Evolutionary conservation across 2,888 invertebrate species (phyloP).

Genomic region (Drosophila nigricruria): DNA sequence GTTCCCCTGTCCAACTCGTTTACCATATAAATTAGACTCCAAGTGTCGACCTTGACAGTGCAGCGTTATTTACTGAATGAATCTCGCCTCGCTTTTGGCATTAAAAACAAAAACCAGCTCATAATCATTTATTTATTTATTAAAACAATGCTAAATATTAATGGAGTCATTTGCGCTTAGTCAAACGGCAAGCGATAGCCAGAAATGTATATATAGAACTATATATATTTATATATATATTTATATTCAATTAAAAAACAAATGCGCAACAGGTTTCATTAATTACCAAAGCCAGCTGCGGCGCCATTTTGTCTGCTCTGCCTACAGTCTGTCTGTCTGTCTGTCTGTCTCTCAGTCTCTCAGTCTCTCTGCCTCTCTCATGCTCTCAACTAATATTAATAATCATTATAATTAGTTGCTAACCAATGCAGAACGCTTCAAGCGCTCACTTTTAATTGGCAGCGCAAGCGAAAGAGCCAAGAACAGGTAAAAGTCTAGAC

Average conservation of each 20-base stretch:
- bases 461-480: slow-evolving; percentile 9
- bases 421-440: slow-evolving; percentile 53
- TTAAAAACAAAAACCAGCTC: slow-evolving; percentile 30
- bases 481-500: background rate
- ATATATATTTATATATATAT: background rate
- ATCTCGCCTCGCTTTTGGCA: slow-evolving; percentile 26
- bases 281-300: slow-evolving; percentile 43
- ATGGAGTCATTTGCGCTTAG: slow-evolving; percentile 44
- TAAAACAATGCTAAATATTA: slow-evolving; percentile 22
- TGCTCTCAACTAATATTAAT: slow-evolving; percentile 30
- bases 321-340: background rate
- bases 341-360: background rate
- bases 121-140: slow-evolving; percentile 38
- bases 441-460: slow-evolving; percentile 60
- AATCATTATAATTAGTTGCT: slow-evolving; percentile 67
- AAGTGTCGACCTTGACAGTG: slow-evolving; percentile 45
- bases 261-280: slow-evolving; percentile 58
- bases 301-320: slow-evolving; percentile 50
- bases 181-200: slow-evolving; percentile 15
- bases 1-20: slow-evolving; percentile 27
- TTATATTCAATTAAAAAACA: slow-evolving; percentile 2
- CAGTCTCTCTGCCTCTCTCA: background rate
- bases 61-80: slow-evolving; percentile 62
- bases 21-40: slow-evolving; percentile 20
- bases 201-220: slow-evolving; percentile 1